Evolutionary conservation across 2,797 vertebrate species (phyloP).

Genomic region (Alfaro cultratus): DNA sequence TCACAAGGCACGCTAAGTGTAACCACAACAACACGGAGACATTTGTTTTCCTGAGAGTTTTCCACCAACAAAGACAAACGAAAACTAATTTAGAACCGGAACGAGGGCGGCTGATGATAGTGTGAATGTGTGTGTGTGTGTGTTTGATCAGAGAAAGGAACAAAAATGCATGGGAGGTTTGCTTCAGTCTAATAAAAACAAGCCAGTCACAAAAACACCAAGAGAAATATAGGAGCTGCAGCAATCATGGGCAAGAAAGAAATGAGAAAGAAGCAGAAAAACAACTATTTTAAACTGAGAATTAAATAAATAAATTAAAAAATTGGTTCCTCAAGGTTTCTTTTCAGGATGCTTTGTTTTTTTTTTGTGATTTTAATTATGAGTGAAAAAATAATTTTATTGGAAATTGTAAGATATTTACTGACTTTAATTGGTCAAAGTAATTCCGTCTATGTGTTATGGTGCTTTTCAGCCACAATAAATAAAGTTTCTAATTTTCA

Average conservation of each 20-base stretch:
- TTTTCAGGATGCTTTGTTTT: too few relatives aligned
- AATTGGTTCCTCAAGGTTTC: background rate
- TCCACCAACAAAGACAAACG: conserved; percentile 30
- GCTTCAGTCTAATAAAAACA: conserved; percentile 10
- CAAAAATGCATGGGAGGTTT: conserved; percentile 4
- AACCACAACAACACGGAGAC: conserved; percentile 19
- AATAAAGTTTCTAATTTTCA: background rate
- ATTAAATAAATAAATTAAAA: background rate
- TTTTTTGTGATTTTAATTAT: background rate
- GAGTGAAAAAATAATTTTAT: background rate
- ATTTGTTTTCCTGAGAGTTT: conserved; percentile 37
- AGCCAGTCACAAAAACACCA: conserved; percentile 5
- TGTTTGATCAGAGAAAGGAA: conserved; percentile 2
- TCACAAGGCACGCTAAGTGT: conserved; percentile 35
- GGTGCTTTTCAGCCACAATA: background rate
- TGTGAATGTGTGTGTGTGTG: conserved; percentile 4
- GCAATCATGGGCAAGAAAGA: background rate
- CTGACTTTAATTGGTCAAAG: background rate
- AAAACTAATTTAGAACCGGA: conserved; percentile 30
- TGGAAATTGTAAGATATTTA: background rate
- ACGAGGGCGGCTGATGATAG: background rate
- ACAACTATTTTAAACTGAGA: background rate
- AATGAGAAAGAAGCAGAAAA: background rate
- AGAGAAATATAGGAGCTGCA: background rate
- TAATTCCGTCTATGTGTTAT: background rate